Evolutionary conservation across 1,140 invertebrate species (phyloP), one percentile per base, ranked within the genome.

Genomic region (Trichomalopsis sarcophagae): DNA sequence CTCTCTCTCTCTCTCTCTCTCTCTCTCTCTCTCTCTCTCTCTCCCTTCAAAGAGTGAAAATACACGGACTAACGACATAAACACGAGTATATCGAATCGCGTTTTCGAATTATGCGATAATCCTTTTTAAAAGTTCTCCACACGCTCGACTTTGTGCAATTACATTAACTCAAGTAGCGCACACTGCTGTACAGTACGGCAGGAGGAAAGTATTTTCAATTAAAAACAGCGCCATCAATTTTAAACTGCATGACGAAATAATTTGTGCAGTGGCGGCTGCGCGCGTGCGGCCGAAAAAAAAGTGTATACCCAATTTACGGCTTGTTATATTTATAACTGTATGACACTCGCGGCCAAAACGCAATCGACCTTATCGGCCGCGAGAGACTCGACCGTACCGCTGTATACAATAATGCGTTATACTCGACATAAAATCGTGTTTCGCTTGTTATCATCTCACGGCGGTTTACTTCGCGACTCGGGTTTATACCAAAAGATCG

Each of bases 141-240:
- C 33, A 6, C 33, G 33, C 33, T 36, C 33, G 33, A 36, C 33
- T 36, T 82, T 82, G 27, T 71, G 40, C 69, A 82, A 82, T 82
- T 82, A 74, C 69, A 74, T 23, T 82, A 82, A 82, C 55, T 82
- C 80, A 74, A 44, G 40, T 10, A 44, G 40, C 40, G 7, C 40
- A 36, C 27, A 27, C 27, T 27, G 33, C 33, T 36, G 33, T 36
- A 36, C 33, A 36, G 33, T 6, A 36, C 33, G 33, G 33, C 27
- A 13, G 40, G 2, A 62, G 66, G 50, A 81, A 81, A 81, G 40
- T 69, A 78, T 79, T 78, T 71, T 79, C 62, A 84, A 84, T 79
- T 71, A 84, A 79, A 79, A 78, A 79, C 40, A 66, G 36, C 76
- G 74, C 69, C 66, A 84, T 84, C 68, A 71, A 77, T 79, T 73